Conservation (phyloP, 2,797 vertebrate genomes). For the Acipenser ruthenus region DNA sequence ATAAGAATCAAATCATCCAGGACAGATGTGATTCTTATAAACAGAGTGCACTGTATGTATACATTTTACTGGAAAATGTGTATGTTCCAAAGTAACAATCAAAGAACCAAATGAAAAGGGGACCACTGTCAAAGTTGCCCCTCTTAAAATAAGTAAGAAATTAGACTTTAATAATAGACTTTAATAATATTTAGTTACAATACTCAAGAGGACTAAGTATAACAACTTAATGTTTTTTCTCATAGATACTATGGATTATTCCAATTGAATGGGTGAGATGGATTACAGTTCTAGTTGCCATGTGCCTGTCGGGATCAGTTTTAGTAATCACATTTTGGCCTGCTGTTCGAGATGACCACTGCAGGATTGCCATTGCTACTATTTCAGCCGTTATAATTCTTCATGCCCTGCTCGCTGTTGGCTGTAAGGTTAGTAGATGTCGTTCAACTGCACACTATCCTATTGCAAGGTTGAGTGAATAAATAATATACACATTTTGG, state of each 20-base stretch:
- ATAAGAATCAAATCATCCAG: too few species aligned
- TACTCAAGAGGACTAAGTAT: neutral
- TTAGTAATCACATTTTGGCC: conserved; percentile 91
- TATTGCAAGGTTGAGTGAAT: too few species aligned
- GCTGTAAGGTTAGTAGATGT: conserved; percentile 72
- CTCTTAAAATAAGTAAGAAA: too few species aligned
- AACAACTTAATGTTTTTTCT: neutral
- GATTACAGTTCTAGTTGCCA: conserved; percentile 71
- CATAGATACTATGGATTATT: conserved; percentile 82
- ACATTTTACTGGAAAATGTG: too few species aligned
- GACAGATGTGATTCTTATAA: too few species aligned
- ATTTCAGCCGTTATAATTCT: conserved; percentile 65
- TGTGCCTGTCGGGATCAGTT: conserved; percentile 84
- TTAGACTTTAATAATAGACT: neutral
- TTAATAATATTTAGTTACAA: neutral
- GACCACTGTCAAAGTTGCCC: too few species aligned
- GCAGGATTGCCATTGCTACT: conserved; percentile 64
- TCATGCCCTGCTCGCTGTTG: conserved; percentile 79
- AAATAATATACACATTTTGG: too few species aligned
- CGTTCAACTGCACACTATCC: too few species aligned
- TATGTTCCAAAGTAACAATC: too few species aligned
- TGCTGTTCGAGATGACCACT: conserved; percentile 80
- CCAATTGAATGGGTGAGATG: conserved; percentile 73
- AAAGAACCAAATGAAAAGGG: too few species aligned
- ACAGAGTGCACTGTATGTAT: too few species aligned